Base-by-base conservation (phyloP, 1,140 invertebrate species). In the Daktulosphaira vitifoliae region DNA sequence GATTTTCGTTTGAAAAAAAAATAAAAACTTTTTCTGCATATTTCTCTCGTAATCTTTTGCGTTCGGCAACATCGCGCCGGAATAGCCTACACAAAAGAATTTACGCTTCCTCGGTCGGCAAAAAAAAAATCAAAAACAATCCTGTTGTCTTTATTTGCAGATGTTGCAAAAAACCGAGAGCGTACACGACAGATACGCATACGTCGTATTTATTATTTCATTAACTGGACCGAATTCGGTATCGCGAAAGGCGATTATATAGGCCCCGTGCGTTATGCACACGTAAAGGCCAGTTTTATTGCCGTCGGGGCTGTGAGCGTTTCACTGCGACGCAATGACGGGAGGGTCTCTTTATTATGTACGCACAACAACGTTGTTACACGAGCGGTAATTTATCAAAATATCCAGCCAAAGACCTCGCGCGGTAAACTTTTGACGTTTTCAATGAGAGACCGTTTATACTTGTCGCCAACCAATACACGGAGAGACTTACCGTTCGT, bases 371-470 rank as follows among this genome's bases (percentile, higher is more conserved):
- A 20, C 23, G 39, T 56, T 20, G 23, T 9, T 25, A 18, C 11
- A n/a, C 29, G 29, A 11, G 29, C 29, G 29, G 39, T 46, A 46
- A 59, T 59, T 59, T 33, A 59, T 59, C 54, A 59, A 59, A 59
- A 59, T 56, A 56, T 44, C 22, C 20, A 59, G 53, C 22, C 54
- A 20, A 20, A 48, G 54, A 46, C 42, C 16, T 29, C 26, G 38
- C 25, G 33, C 6, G 9, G 11, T 22, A 62, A 62, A 62, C 56
- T 62, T 48, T 62, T 62, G 42, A 62, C 42, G 56, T 62, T 62
- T 62, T 62, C 56, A 59, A 59, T 46, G 54, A 59, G 54, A 59
- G 25, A 59, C 54, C 42, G 54, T 59, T 59, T 59, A 59, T 59
- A 46, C 54, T 59, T 59, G 54, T 59, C 54, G 39, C 23, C 29